Percentiles rank a stretch among this genome's conserved stretches.
phyloP scores from a whole-genome alignment of 92 coral and sea anemone genomes.

The Umimayanthus kanabou region DNA sequence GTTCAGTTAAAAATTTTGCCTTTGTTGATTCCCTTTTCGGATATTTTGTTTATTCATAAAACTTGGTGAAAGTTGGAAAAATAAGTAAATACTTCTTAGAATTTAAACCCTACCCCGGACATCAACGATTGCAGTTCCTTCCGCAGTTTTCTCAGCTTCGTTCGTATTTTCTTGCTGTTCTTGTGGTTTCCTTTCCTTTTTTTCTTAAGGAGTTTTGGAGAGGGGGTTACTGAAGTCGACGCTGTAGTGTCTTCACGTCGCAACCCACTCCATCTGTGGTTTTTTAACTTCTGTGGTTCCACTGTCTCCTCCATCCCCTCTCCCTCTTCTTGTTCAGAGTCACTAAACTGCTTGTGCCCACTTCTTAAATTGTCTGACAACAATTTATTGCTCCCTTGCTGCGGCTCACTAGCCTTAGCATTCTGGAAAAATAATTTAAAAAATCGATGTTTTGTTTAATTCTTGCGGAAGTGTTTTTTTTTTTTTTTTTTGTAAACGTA shows the following conservation, averaged over 20 bases:
- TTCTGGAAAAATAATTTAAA: background rate
- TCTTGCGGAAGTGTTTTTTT: background rate
- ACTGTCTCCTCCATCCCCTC: background rate
- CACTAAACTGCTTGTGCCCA: background rate
- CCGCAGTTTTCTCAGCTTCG: constrained; percentile 7
- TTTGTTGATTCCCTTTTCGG: too few species aligned
- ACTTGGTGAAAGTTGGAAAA: background rate
- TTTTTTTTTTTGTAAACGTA: background rate
- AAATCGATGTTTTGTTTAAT: background rate
- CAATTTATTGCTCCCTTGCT: background rate
- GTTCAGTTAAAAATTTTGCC: too few species aligned
- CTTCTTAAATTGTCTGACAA: background rate
- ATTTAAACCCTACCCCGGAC: background rate
- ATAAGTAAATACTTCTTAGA: background rate
- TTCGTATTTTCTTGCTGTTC: constrained; percentile 10
- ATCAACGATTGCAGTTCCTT: background rate
- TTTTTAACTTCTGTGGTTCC: background rate
- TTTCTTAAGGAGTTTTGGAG: background rate
- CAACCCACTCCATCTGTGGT: background rate
- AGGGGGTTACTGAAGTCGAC: background rate
- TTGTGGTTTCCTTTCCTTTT: background rate
- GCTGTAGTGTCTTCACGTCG: background rate
- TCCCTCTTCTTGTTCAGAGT: background rate
- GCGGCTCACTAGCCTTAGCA: background rate
- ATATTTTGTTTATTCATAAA: background rate